phyloP scores from a whole-genome alignment of 2,797 vertebrate species.

The Petrocephalus sullivani region DNA sequence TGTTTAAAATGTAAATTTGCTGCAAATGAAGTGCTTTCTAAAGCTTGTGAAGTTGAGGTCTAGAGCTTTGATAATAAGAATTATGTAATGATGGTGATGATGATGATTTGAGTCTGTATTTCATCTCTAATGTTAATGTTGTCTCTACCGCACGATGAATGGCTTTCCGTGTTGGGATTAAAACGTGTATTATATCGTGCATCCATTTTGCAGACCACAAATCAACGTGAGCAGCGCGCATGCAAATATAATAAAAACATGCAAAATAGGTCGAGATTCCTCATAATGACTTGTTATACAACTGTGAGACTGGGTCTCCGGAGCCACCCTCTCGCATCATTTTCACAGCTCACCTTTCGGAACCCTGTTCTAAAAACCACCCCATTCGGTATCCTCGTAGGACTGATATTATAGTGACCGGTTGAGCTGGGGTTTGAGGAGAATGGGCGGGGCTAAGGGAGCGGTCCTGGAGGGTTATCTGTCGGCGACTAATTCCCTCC shows the following conservation, averaged over 20 bases:
- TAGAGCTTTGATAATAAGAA: background rate
- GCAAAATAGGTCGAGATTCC: background rate
- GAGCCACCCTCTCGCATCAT: background rate
- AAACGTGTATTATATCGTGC: background rate
- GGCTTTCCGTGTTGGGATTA: background rate
- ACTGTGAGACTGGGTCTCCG: background rate
- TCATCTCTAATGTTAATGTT: background rate
- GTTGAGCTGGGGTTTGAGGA: background rate
- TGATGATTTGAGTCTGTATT: background rate
- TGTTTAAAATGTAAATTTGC: background rate
- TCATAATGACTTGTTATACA: background rate
- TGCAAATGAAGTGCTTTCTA: background rate
- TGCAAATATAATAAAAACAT: background rate
- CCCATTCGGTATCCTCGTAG: background rate
- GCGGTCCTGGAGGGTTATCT: slow-evolving; percentile 8
- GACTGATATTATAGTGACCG: background rate
- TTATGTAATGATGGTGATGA: background rate
- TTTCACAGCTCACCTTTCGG: background rate
- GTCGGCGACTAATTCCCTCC: background rate
- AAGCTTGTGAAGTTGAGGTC: background rate
- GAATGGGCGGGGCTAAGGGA: background rate
- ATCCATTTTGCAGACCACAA: background rate
- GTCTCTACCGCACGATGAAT: background rate
- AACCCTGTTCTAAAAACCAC: background rate
- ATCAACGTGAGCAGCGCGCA: background rate